Base-by-base conservation (phyloP, 30 jellyfish, hydroid and myxozoan species). In the Cassiopea xamachana region DNA sequence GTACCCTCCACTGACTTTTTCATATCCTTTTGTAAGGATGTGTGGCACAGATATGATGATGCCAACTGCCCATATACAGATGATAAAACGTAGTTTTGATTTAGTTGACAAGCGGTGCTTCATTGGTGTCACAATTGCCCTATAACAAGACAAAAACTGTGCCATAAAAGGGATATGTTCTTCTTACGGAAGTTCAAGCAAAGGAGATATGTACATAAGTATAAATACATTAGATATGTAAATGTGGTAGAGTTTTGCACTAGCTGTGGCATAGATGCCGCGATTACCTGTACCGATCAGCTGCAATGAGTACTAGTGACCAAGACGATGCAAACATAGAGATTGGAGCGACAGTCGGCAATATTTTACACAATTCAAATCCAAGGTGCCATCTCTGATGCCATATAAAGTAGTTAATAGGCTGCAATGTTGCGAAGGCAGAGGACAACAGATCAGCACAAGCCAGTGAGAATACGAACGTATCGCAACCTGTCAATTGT, bases 321-420 rank as follows among this genome's bases (percentile, higher is more conserved):
- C 95, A 88, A 16, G 95, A 88, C 72, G 95, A 88, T 19, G 85
- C 95, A 2, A 46, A 69, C 59, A 88, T 73, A 48, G 95, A 62
- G 50, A 88, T 49, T 16, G 91, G 91, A 46, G 91, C 69, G n/a
- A 88, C 45, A 5, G 95, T 68, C 0, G 95, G 91, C 67, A 88
- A 27, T 48, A 88, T 51, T 5, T 69, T 69, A 68, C 95, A 88
- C 87, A 80, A 51, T 0, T 69, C 87, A 3, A 73, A 81, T 2
- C 91, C 95, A 13, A 88, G 60, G 46, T 64, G 68, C 95, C 95
- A 88, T 15, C 58, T 80, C 55, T 48, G 13, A 10, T 81, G 51
- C n/a, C 75, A 45, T 1, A 75, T 6, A 43, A 88, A 70, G 51
- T 88, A 91, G 45, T 86, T 10, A 17, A 81, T 81, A 49, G 80